Evolutionary conservation across 2,888 invertebrate genomes (phyloP), one percentile per base, ranked within the genome.

Genomic region (Masnerella sp.): DNA sequence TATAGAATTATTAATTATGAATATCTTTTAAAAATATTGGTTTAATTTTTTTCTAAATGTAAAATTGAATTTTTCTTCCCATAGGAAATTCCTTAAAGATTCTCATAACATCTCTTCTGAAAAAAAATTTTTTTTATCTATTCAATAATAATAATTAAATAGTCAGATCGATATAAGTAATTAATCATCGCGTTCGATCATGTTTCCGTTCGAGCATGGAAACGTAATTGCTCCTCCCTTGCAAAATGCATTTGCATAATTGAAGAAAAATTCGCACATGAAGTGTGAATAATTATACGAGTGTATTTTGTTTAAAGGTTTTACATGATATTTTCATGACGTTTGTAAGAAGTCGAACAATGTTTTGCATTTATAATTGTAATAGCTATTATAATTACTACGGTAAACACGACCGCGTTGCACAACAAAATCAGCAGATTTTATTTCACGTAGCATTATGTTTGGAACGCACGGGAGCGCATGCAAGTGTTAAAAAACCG

Each of bases 321-420:
- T 20, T 20, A 49, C 40, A 38, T 32, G 61, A 49, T 49, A 61
- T 49, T 61, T 61, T 14, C 40, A 61, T 45, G 47, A 47, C 40
- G 43, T 18, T 22, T 15, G 43, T 43, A 43, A 2, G n/a, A 15
- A 38, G 17, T 38, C 15, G 30, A 43, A 59, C 59, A 59, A 25
- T 59, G 47, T 58, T 58, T 32, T 59, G 59, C 45, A 59, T 47
- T 59, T 59, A 59, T 59, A 61, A 61, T 49, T 36, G 20, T 49
- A 61, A 49, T 18, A 32, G 56, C 14, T 43, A 38, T 61, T 61
- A 49, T 49, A 61, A 61, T 49, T 49, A 49, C 43, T 15, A 12
- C 40, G 17, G n/a, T 17, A 30, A 40, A 61, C 59, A 38, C 30
- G 18, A 14, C 40, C 2, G 12, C 12, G 14, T 43, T 25, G 20